phyloP scores from a whole-genome alignment of 2,113 vertebrate genomes.

The Climacteris rufus region DNA sequence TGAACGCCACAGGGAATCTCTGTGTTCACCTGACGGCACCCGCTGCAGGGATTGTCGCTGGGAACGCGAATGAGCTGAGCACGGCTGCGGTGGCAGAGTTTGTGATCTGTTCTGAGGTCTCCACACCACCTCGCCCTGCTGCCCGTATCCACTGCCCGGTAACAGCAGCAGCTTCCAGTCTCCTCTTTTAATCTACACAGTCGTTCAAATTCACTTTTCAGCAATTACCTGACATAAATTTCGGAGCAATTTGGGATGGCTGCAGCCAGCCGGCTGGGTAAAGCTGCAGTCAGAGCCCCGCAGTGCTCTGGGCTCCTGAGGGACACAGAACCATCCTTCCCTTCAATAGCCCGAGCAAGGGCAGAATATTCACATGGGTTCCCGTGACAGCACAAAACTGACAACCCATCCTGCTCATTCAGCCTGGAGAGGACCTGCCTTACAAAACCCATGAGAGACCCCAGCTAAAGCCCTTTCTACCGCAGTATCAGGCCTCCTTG shows the following conservation, averaged over 20 bases:
- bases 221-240: background rate
- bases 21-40: background rate
- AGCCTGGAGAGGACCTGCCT: background rate
- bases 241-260: background rate
- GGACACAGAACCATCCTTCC: accelerated
- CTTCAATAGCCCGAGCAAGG: accelerated
- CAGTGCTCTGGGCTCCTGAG: background rate
- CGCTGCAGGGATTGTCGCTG: background rate
- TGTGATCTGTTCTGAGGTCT: background rate
- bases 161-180: background rate
- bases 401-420: background rate
- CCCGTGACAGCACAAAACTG: background rate
- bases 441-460: background rate
- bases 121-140: background rate
- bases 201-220: background rate
- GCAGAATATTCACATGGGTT: accelerated
- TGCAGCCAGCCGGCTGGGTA: background rate
- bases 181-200: background rate
- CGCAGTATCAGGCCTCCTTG: background rate
- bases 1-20: background rate
- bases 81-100: background rate
- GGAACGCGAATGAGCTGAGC: background rate
- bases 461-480: background rate
- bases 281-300: background rate
- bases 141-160: background rate